phyloP scores from a whole-genome alignment of 2,888 invertebrate species.

The Electrophaes corylata region DNA sequence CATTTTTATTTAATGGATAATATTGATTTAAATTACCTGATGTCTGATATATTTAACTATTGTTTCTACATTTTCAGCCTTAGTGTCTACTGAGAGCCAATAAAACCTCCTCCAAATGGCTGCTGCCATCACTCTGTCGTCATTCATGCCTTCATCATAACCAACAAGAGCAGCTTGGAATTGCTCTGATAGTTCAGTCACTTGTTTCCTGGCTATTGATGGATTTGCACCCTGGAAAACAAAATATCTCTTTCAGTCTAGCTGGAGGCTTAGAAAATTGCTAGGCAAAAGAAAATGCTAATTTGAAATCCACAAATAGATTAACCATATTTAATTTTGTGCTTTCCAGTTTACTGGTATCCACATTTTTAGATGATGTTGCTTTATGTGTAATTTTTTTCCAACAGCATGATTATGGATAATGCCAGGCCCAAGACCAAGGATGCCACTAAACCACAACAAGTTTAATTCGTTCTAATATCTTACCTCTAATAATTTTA shows the following conservation, averaged over 20 bases:
- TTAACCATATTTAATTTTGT: too few relatives aligned
- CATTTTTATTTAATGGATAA: too few relatives aligned
- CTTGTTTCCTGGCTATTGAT: slow-evolving; percentile 85
- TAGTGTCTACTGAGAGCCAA: slow-evolving; percentile 84
- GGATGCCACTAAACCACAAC: too few relatives aligned
- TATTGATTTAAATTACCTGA: slow-evolving; percentile 82
- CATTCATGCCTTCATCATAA: slow-evolving; percentile 94
- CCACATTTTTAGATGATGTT: too few relatives aligned
- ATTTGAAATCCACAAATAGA: too few relatives aligned
- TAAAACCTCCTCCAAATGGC: slow-evolving; percentile 95
- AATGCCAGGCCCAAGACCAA: too few relatives aligned
- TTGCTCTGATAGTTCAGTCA: slow-evolving; percentile 88
- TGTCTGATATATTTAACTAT: slow-evolving; percentile 90
- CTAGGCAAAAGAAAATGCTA: too few relatives aligned
- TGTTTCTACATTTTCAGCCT: slow-evolving; percentile 87
- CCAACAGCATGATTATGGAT: too few relatives aligned
- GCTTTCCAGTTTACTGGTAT: too few relatives aligned
- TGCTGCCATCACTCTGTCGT: slow-evolving; percentile 91
- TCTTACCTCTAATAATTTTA: slow-evolving; percentile 88
- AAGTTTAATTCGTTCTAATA: not conserved
- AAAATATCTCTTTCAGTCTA: not conserved
- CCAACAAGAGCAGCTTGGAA: slow-evolving; percentile 93
- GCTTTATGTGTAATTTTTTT: too few relatives aligned
- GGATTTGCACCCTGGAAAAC: slow-evolving; percentile 85
- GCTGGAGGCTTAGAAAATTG: too few relatives aligned